Conservation (phyloP, 2,888 invertebrate species). For the Antheraea assamensis region DNA sequence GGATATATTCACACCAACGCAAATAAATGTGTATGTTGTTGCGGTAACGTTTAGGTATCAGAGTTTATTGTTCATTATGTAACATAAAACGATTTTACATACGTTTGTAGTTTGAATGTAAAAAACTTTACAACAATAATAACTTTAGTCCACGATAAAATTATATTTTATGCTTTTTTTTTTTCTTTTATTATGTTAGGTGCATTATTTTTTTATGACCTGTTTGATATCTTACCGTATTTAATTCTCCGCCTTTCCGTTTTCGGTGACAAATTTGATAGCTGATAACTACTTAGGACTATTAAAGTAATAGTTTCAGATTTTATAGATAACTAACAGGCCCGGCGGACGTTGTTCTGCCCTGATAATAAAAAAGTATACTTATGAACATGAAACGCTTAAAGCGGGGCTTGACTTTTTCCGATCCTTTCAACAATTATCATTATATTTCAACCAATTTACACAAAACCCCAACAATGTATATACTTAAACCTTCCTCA, state of each 20-base stretch:
- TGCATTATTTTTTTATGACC: neutral
- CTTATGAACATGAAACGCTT: no score
- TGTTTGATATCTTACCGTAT: neutral
- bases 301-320: neutral
- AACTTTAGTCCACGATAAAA: neutral
- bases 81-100: neutral
- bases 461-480: no score
- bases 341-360: no score
- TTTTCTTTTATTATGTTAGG: neutral
- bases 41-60: slow-evolving; percentile 3
- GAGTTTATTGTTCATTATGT: neutral
- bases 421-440: no score
- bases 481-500: no score
- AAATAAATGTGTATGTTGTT: neutral
- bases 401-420: no score
- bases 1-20: neutral
- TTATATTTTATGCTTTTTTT: neutral
- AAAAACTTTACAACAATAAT: neutral
- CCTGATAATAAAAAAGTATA: no score
- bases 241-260: neutral
- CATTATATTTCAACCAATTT: no score
- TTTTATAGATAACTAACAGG: no score
- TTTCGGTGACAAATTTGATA: neutral
- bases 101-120: neutral
- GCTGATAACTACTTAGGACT: neutral